Percentiles rank a stretch among this genome's conserved stretches.
These are phyloP conservation scores for Magallana gigas DNA, from an alignment of 1,140 invertebrate genomes.

Conservation along the genomic window DNA sequence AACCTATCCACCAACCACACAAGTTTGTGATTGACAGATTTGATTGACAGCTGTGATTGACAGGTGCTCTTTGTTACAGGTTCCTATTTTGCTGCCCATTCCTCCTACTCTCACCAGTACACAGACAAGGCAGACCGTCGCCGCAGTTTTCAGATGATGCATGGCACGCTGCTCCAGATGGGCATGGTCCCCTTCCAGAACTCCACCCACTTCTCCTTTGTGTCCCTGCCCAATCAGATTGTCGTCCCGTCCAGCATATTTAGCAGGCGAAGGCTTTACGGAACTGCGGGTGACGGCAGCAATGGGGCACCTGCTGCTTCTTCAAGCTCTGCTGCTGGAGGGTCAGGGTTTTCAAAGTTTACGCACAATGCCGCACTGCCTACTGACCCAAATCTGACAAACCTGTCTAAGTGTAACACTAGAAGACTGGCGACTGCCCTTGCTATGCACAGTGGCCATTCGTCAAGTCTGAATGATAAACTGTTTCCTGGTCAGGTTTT, in stretches of 20 bases:
- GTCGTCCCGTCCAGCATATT: background rate
- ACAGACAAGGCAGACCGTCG: constrained; percentile 60
- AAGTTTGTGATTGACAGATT: too few relatives aligned
- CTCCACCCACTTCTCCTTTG: background rate
- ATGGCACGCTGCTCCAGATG: background rate
- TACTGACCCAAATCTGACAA: too few relatives aligned
- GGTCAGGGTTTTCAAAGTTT: background rate
- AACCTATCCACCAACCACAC: too few relatives aligned
- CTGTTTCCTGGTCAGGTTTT: background rate
- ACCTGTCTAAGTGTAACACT: too few relatives aligned
- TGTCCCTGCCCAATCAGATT: background rate
- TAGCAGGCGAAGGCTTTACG: background rate
- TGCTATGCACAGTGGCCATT: background rate
- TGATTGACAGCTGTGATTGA: too few relatives aligned
- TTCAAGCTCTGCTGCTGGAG: background rate
- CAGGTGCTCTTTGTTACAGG: constrained; percentile 60
- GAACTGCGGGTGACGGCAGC: background rate
- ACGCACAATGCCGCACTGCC: too few relatives aligned
- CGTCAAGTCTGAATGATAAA: background rate
- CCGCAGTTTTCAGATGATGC: background rate
- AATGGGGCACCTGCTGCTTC: background rate
- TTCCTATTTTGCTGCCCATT: constrained; percentile 72
- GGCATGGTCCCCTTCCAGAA: background rate
- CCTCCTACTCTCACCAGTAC: constrained; percentile 72
- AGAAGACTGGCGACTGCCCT: background rate